Base-by-base conservation (phyloP, 2,113 vertebrate species). In the Galbula dea region DNA sequence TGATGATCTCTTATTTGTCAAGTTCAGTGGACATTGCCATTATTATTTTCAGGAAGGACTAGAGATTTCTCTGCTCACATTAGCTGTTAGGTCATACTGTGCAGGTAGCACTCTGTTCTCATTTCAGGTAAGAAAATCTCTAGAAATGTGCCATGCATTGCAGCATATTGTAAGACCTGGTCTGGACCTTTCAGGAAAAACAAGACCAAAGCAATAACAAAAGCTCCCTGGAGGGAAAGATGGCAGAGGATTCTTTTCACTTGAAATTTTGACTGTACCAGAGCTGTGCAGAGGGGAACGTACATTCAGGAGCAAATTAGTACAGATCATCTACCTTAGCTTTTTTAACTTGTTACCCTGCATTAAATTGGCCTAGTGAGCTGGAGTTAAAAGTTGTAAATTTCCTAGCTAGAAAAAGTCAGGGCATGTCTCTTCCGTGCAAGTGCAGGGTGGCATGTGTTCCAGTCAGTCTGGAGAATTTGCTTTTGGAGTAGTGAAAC, bases 231-330 rank as follows among this genome's bases (percentile, higher is more conserved):
- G 1, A 3, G 24, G 21, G 23, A 43, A 51, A 66, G 19, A 8
- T 45, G 15, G 27, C 29, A 36, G 51, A 72, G 49, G 13, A 36
- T 65, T 68, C 30, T 73, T 89, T 73, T 76, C 7, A 43, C 18
- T 41, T 51, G 48, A 67, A 92, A 39, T 65, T 30, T 32, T 55
- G 18, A 21, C 27, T 55, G 10, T 58, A 34, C 30, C 48, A 72
- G 36, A 36, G 14, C 57, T 78, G n/a, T 20, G 57, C 2, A 0
- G 16, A 75, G 29, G 49, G 46, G 11, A 86, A 6, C 48, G 10
- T 36, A 6, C 0, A 0, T 45, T 79, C 21, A 43, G 48, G 32
- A 62, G 26, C 24, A 57, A 72, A 57, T 52, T 32, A 61, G 14
- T 9, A 17, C 1, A 0, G 26, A 9, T 91, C 54, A 49, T 37